Percentiles rank a stretch among this genome's conserved stretches.
Conservation (phyloP, 2,888 invertebrate genomes). For the Ennomos quercinarius region DNA sequence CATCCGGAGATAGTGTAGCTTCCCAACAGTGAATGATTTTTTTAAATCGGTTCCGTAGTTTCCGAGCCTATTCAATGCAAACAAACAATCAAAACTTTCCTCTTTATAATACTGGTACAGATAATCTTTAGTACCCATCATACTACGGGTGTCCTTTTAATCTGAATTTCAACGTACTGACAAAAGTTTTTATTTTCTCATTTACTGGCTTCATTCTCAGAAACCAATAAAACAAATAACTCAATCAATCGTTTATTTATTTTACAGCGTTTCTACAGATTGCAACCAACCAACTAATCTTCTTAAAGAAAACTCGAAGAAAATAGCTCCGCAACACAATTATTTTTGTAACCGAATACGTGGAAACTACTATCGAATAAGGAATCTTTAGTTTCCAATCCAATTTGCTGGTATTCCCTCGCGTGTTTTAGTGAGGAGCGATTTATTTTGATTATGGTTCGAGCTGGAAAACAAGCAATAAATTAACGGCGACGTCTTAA, state of each 20-base stretch:
- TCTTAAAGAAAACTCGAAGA: constrained; percentile 37
- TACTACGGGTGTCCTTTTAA: no score
- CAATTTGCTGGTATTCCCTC: constrained; percentile 75
- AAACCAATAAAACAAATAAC: constrained; percentile 5
- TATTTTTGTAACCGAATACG: constrained; percentile 43
- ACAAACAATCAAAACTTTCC: no score
- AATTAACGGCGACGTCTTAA: constrained; percentile 81
- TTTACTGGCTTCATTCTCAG: neutral
- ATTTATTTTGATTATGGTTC: constrained; percentile 83
- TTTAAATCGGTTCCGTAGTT: no score
- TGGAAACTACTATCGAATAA: constrained; percentile 56
- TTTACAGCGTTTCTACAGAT: constrained; percentile 15
- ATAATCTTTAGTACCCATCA: no score
- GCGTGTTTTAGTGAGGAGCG: constrained; percentile 75
- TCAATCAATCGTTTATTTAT: constrained; percentile 15
- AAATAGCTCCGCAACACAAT: constrained; percentile 43
- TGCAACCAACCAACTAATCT: constrained; percentile 35
- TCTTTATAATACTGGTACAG: no score
- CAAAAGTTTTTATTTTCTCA: no score
- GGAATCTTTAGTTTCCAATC: constrained; percentile 69
- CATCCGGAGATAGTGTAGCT: no score
- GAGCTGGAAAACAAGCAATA: constrained; percentile 76
- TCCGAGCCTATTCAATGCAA: no score
- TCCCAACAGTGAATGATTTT: no score
- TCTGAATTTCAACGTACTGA: neutral